Base-by-base conservation (phyloP, 2,888 invertebrate genomes). In the Thalpophila matura region DNA sequence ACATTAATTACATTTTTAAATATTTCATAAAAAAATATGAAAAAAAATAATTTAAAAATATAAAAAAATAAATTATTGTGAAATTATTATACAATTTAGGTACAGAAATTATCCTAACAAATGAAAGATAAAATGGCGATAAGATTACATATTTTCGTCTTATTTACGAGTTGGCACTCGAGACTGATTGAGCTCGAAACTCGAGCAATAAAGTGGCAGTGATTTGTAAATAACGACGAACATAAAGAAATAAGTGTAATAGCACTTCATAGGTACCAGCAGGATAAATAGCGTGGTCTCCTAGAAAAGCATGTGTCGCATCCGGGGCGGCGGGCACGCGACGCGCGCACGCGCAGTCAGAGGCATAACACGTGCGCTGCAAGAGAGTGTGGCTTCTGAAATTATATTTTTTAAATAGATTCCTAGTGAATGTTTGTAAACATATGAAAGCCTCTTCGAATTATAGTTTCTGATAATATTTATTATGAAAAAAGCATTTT, bases 301-400 rank as follows among this genome's bases (percentile, higher is more conserved):
- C 88, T 91, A 93, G 92, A 93, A 91, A 91, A 84, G 85, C 83
- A 82, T 85, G 80, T 85, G 82, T 85, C 71, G 88, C 83, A 91
- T 92, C 93, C 92, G 92, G 91, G 88, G 86, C 87, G 84, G 73
- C 47, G 72, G 81, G 89, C 90, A 89, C 90, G 90, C 88, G 89
- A 86, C 86, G 73, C 65, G 40, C 77, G 81, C 83, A 77, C 84
- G 83, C 83, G 82, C 83, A 50, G 56, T 50, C 59, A 43, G 38
- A 51, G 54, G 14, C 33, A 40, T 29, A 35, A 1, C 1, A 9
- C n/a, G 42, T 54, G 35, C 55, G 42, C 2, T 29, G 1, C 7
- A 14, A 40, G 20, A 43, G 22, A 37, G 64, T 76, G 73, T 70
- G 38, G 3, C 0, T 1, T 38, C 47, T 64, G 2, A 26, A 51